Percentiles rank a stretch among this genome's conserved stretches.
Evolutionary conservation across 2,888 invertebrate genomes (phyloP).

Genomic region (Azorinus chamasolen): DNA sequence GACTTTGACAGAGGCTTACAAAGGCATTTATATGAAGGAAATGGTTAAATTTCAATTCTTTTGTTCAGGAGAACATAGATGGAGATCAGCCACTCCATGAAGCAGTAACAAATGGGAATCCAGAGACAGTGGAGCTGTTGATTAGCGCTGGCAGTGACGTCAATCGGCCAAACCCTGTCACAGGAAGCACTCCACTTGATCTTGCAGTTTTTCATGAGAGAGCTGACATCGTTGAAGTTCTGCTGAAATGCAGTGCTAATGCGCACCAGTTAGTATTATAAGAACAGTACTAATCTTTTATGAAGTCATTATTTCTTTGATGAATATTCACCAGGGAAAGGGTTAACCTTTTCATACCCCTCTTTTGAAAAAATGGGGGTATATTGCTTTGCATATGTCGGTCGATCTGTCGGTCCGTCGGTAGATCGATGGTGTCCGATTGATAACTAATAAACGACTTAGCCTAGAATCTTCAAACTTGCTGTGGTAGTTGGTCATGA

Average conservation of each 20-base stretch:
- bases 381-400: no score
- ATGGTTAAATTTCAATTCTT: not conserved
- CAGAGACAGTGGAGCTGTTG: conserved; percentile 58
- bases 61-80: conserved; percentile 58
- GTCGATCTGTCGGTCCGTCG: no score
- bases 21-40: no score
- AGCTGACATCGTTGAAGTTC: conserved; percentile 57
- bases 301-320: no score
- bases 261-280: conserved; percentile 57
- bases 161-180: conserved; percentile 65
- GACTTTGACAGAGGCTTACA: no score
- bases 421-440: no score
- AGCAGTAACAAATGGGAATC: conserved; percentile 59
- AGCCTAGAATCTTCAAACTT: no score
- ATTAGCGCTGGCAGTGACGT: conserved; percentile 67
- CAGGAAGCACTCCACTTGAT: conserved; percentile 72
- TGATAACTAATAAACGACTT: no score
- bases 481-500: no score
- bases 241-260: conserved; percentile 66
- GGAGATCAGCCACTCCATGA: conserved; percentile 72
- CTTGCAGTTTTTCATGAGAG: conserved; percentile 71
- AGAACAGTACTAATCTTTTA: not conserved
- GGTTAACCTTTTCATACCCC: no score
- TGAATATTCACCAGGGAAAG: no score
- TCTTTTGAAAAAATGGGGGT: no score